Evolutionary conservation across 2,113 vertebrate genomes (phyloP), one percentile per base, ranked within the genome.

Genomic region (Callipepla californica): DNA sequence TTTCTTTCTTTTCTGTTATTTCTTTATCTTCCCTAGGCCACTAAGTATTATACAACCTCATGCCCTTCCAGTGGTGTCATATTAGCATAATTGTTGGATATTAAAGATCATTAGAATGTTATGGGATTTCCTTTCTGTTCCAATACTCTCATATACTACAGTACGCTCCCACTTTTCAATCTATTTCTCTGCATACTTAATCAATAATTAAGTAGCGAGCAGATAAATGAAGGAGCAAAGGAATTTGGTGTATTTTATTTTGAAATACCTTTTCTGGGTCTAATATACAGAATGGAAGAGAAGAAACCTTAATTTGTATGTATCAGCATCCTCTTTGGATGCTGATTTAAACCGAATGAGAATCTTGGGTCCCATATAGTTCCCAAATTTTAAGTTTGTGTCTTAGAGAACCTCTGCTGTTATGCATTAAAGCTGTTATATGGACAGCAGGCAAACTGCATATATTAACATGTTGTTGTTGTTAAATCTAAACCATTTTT

Each of bases 401-500:
- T 75, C 84, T 93, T 79, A 32, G 25, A 91, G 44, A 55, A 58
- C 20, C 40, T 89, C 70, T 85, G 55, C n/a, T 89, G 53, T 63
- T 86, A 25, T 61, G 47, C 20, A 65, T 79, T 92, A 47, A 92
- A 77, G 48, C 23, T 55, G 20, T 25, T 92, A 30, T 67, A 44
- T 3, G 80, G 94, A 88, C 87, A 97, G 95, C 90, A 95, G 91
- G 89, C 63, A 90, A 94, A 91, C 74, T 72, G 89, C 44, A 6
- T 69, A 58, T 74, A 94, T 80, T 88, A 92, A 57, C 69, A 74
- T 68, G 80, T 53, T 53, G 58, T 84, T 87, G 90, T 53, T 94
- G 58, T 74, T 89, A 93, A 74, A 93, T 69, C 76, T 23, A 81
- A 89, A 89, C 51, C 7, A 4, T 55, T 90, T 91, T 93, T 74